Percentiles rank a stretch among this genome's conserved stretches.
phyloP scores from a whole-genome alignment of 2,113 vertebrate species.

The Progne subis region DNA sequence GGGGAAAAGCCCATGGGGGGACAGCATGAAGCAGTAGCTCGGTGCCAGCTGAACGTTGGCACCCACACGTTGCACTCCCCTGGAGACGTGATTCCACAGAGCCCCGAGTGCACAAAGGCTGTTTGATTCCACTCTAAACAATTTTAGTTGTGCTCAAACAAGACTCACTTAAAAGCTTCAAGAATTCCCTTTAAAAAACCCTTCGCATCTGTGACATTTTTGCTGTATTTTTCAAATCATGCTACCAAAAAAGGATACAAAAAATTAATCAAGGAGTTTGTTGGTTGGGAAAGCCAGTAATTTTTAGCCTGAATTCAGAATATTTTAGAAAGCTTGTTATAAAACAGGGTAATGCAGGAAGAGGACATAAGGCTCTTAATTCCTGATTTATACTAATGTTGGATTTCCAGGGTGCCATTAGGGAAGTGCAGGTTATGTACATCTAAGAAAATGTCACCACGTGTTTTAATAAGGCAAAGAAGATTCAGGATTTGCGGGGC shows the following conservation, averaged over 20 bases:
- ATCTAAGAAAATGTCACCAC: not conserved
- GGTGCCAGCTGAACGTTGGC: not conserved
- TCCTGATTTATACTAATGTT: not conserved
- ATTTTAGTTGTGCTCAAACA: not conserved
- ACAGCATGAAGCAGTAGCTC: not conserved
- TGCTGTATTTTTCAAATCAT: not conserved
- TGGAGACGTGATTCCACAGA: rapidly evolving
- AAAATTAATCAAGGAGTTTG: not conserved
- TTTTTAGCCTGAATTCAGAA: not conserved
- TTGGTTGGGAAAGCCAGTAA: not conserved
- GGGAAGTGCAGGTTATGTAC: not conserved
- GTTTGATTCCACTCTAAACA: not conserved
- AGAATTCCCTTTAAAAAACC: not conserved
- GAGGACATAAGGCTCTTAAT: not conserved
- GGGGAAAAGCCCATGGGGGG: not conserved
- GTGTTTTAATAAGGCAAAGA: not conserved
- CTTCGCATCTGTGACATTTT: not conserved
- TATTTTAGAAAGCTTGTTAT: not conserved
- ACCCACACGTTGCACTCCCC: not conserved
- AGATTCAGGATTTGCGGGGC: not conserved
- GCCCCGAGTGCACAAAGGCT: not conserved
- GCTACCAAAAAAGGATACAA: not conserved
- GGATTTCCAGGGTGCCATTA: not conserved
- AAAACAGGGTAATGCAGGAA: not conserved
- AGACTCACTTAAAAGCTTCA: not conserved